Evolutionary conservation across 2,888 invertebrate genomes (phyloP).

Genomic region (Coecobrya sp.): DNA sequence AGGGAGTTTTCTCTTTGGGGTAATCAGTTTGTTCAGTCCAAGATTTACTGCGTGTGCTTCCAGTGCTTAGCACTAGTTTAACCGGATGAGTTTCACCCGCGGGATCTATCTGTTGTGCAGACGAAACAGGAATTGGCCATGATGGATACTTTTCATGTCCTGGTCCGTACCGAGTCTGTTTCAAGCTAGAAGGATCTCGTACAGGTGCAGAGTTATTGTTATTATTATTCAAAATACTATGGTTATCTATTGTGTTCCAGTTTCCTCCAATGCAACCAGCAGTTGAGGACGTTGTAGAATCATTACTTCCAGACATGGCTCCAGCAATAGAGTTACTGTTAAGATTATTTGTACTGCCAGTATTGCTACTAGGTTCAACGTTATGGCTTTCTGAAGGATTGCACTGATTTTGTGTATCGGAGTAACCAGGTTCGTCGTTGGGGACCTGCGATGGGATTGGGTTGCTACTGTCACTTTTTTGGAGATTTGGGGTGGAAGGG

Average conservation of each 20-base stretch:
- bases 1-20: constrained; percentile 91
- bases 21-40: constrained; percentile 92
- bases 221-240: constrained; percentile 67
- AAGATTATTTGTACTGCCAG: constrained; percentile 70
- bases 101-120: constrained; percentile 89
- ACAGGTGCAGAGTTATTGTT: constrained; percentile 88
- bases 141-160: constrained; percentile 93
- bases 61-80: constrained; percentile 84
- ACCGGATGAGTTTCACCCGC: constrained; percentile 86
- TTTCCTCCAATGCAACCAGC: constrained; percentile 72
- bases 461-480: constrained; percentile 69
- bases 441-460: neutral
- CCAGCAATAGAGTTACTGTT: constrained; percentile 64
- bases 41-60: constrained; percentile 91
- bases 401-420: constrained; percentile 39
- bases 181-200: constrained; percentile 91
- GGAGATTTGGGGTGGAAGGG: constrained; percentile 77
- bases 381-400: constrained; percentile 66
- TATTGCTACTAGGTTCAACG: constrained; percentile 53
- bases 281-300: constrained; percentile 49
- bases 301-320: constrained; percentile 78
- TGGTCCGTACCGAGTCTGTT: constrained; percentile 91
- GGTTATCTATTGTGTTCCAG: constrained; percentile 69
- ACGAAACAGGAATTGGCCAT: constrained; percentile 90
- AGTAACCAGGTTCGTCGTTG: constrained; percentile 5